Conservation (phyloP, 2,888 invertebrate genomes). For the Copidosoma aretas region DNA sequence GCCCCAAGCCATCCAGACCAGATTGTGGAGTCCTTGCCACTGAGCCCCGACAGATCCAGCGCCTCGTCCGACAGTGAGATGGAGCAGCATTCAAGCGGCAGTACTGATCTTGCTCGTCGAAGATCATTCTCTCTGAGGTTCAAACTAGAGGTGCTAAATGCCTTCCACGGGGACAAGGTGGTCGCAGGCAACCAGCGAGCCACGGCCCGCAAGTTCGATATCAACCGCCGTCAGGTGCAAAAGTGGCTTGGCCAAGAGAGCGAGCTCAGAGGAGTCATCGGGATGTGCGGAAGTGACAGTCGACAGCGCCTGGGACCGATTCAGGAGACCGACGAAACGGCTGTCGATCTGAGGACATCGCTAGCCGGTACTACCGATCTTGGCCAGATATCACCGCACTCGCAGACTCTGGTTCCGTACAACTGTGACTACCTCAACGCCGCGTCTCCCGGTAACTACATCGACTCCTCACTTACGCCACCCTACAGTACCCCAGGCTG, state of each 20-base stretch:
- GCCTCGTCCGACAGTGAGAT: conserved; percentile 58
- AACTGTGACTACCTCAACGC: conserved; percentile 45
- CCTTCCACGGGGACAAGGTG: conserved; percentile 61
- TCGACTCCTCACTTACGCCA: conserved; percentile 46
- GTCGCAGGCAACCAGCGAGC: conserved; percentile 64
- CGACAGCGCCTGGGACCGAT: conserved; percentile 59
- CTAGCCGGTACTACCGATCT: background rate
- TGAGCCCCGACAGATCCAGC: conserved; percentile 51
- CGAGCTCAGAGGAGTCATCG: conserved; percentile 59
- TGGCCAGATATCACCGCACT: background rate
- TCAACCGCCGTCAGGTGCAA: conserved; percentile 65
- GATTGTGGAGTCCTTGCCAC: conserved; percentile 36
- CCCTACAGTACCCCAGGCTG: conserved; percentile 44
- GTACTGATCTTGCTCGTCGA: conserved; percentile 51
- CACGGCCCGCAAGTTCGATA: conserved; percentile 64
- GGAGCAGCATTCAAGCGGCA: conserved; percentile 39
- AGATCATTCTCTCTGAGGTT: conserved; percentile 64
- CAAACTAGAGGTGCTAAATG: conserved; percentile 64
- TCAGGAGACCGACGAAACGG: conserved; percentile 46
- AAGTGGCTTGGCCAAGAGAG: conserved; percentile 64
- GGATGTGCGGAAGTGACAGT: conserved; percentile 51
- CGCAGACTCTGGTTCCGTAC: conserved; percentile 20
- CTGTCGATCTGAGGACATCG: conserved; percentile 55
- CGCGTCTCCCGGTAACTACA: conserved; percentile 38
- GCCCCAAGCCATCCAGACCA: conserved; percentile 4